Evolutionary conservation across 2,797 vertebrate genomes (phyloP).

Genomic region (Peromyscus melanophrys): DNA sequence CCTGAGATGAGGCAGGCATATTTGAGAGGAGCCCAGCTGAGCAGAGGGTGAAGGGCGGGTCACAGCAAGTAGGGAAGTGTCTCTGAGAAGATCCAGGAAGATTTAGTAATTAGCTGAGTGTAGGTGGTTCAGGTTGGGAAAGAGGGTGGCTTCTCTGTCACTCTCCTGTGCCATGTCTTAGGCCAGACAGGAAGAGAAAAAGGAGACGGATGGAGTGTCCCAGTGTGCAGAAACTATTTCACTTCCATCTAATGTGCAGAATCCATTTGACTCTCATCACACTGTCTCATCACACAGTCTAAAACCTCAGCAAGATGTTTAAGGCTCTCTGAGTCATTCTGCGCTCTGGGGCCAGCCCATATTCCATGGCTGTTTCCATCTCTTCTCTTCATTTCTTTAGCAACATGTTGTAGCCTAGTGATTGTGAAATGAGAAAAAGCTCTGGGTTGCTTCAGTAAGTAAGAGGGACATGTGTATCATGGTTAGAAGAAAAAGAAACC

Average conservation of each 20-base stretch:
- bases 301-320: constrained; percentile 29
- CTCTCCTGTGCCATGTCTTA: not conserved
- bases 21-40: not conserved
- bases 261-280: not conserved
- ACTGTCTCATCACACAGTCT: not conserved
- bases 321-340: not conserved
- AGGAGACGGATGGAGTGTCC: no score
- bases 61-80: not conserved
- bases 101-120: not conserved
- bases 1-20: not conserved
- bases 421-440: not conserved
- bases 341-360: not conserved
- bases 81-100: not conserved
- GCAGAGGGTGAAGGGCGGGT: not conserved
- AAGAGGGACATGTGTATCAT: not conserved
- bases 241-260: not conserved
- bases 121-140: not conserved
- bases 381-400: not conserved
- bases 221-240: not conserved
- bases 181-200: not conserved
- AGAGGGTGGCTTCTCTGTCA: not conserved
- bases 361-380: not conserved
- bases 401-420: not conserved
- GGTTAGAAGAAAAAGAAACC: not conserved
- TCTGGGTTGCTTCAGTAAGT: not conserved